phyloP scores from a whole-genome alignment of 1,140 invertebrate species.

The Nasonia giraulti region DNA sequence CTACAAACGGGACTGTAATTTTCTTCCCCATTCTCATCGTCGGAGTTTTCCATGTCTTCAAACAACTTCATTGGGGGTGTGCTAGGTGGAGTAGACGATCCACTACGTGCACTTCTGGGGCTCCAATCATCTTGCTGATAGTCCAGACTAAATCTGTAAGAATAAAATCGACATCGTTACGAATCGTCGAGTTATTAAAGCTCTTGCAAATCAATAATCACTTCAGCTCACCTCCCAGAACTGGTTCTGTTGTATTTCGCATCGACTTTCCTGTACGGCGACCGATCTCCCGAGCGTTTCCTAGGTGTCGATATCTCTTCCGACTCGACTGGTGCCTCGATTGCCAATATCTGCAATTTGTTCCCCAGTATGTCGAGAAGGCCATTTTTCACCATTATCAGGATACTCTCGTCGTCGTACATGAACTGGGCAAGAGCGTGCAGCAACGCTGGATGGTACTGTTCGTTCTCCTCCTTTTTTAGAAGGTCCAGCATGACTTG shows the following conservation, averaged over 20 bases:
- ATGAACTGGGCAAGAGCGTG: conserved; percentile 64
- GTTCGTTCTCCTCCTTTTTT: conserved; percentile 57
- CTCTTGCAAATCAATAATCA: too few relatives aligned
- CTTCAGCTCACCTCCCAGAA: conserved; percentile 54
- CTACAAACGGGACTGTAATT: conserved; percentile 72
- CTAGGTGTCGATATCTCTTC: conserved; percentile 55
- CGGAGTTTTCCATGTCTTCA: conserved; percentile 52
- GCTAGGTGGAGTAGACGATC: conserved; percentile 65
- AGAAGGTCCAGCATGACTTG: conserved; percentile 64
- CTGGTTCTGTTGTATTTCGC: conserved; percentile 58
- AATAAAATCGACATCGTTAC: conserved; percentile 5
- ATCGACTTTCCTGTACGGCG: conserved; percentile 48
- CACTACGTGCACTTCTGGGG: conserved; percentile 62
- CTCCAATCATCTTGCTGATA: conserved; percentile 66
- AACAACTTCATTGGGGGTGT: conserved; percentile 63
- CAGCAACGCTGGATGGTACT: conserved; percentile 62
- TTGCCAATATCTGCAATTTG: conserved; percentile 62
- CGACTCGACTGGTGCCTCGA: conserved; percentile 40
- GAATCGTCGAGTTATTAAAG: neutral
- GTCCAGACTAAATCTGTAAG: conserved; percentile 65
- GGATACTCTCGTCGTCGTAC: conserved; percentile 62
- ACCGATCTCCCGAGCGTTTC: conserved; percentile 58
- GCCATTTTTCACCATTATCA: conserved; percentile 66
- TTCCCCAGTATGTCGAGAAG: conserved; percentile 62
- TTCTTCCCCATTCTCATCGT: conserved; percentile 62